Conservation (phyloP, 2,113 vertebrate genomes). For the Morone chrysops region DNA sequence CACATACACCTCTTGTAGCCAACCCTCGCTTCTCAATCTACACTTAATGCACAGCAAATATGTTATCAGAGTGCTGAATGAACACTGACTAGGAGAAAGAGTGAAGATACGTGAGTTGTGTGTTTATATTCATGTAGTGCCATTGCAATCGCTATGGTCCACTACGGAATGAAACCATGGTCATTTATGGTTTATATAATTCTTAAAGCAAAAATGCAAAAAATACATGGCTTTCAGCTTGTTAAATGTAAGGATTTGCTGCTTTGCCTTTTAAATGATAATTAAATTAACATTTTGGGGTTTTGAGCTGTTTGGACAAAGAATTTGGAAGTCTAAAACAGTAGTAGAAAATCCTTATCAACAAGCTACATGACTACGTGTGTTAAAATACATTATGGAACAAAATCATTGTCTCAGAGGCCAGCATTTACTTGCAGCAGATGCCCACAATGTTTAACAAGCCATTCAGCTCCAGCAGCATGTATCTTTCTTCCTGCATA, state of each 20-base stretch:
- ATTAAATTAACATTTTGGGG: neutral
- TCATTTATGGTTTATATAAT: neutral
- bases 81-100: neutral
- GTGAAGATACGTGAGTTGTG: constrained; percentile 4
- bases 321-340: neutral
- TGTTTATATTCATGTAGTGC: neutral
- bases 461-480: neutral
- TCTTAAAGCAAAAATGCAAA: no score
- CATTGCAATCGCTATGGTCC: neutral
- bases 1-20: neutral
- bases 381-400: neutral
- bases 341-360: neutral
- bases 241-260: neutral
- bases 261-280: neutral
- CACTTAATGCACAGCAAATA: neutral
- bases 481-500: neutral
- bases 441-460: neutral
- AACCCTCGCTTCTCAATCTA: neutral
- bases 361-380: neutral
- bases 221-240: no score
- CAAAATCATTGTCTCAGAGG: neutral
- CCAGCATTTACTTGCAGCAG: neutral
- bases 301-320: neutral
- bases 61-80: constrained; percentile 3
- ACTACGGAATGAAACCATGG: neutral